Evolutionary conservation across 2,888 invertebrate genomes (phyloP), one percentile per base, ranked within the genome.

Genomic region (Homarus gammarus): DNA sequence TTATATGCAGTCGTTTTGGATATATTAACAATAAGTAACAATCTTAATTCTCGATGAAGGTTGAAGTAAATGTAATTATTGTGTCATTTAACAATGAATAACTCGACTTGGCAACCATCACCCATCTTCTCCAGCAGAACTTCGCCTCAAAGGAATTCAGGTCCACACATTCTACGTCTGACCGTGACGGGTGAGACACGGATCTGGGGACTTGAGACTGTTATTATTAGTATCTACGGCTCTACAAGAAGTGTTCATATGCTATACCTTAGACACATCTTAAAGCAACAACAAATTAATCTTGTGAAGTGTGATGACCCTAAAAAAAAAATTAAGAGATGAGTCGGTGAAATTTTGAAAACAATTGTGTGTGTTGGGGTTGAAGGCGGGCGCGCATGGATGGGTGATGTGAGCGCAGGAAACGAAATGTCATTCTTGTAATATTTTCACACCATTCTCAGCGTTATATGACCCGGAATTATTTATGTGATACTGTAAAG

Each of bases 111-210:
- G 22, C 40, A 49, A 78, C 78, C 78, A 27, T 27, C 36, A 36
- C 70, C 86, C 86, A 86, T 86, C 86, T 85, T 85, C 85, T 73
- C 87, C 70, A 56, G 79, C 40, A 61, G 81, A 73, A 82, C 44
- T 83, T 84, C 84, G 77, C 75, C 84, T 75, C 84, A 77, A 73
- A 82, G 82, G 87, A 87, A 87, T 87, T 73, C 87, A 73, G 87
- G 87, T 72, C 68, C 73, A 31, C 82, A 73, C 87, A 87, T 87
- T 87, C 81, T 75, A 82, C 68, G 87, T 75, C 33, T 82, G 72
- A 51, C 83, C 83, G 51, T 68, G 83, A 31, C n/a, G 51, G 49
- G 72, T 10, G 51, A 31, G 33, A 38, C 38, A n/a, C n/a, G 51
- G 72, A 44, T 27, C 75, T 22, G 2, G 27, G 49, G 22, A 44